Base-by-base conservation (phyloP, 2,888 invertebrate genomes). In the Campopleginae sp. region DNA sequence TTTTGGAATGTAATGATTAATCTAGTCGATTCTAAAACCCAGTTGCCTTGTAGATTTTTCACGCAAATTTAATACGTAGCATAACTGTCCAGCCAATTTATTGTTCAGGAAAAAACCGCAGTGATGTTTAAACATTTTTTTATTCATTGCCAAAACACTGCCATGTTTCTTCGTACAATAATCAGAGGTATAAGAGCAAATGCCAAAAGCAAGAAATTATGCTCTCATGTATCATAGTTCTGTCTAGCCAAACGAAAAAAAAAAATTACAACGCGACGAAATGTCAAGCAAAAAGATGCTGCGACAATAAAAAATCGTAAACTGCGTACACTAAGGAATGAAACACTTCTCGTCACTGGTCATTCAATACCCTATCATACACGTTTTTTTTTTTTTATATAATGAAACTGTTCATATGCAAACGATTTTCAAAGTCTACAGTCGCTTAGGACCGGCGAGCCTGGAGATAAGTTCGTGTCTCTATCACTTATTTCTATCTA, bases 391-490 rank as follows among this genome's bases (percentile, higher is more conserved):
- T 71, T 38, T 66, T 38, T 48, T 77, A 51, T 77, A 58, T 58
- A 27, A 58, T 58, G 14, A 58, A 58, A 58, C 6, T 42, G 31
- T 68, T 44, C 27, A 48, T 71, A 71, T 76, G 58, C 77, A 81
- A 84, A 79, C 76, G 66, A 80, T 82, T 77, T 85, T 85, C 86
- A 78, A 86, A 87, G 86, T 89, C 87, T 87, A 88, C 87, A 88
- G 81, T 89, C 86, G 81, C 86, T 88, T 88, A 89, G 89, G 89
- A 91, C 86, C 88, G 87, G 87, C 89, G 86, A 88, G 88, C 88
- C 86, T 89, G 85, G 91, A 92, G 91, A 92, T 92, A 92, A 92
- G 91, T 92, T 90, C 87, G 86, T 82, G 77, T 78, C 84, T 86
- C 83, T 84, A 76, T 85, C 79, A 86, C 74, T 85, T 75, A 76